These are phyloP conservation scores for Mormyrops attenuatus DNA, from an alignment of 2,797 vertebrate genomes.

Conservation along the genomic window DNA sequence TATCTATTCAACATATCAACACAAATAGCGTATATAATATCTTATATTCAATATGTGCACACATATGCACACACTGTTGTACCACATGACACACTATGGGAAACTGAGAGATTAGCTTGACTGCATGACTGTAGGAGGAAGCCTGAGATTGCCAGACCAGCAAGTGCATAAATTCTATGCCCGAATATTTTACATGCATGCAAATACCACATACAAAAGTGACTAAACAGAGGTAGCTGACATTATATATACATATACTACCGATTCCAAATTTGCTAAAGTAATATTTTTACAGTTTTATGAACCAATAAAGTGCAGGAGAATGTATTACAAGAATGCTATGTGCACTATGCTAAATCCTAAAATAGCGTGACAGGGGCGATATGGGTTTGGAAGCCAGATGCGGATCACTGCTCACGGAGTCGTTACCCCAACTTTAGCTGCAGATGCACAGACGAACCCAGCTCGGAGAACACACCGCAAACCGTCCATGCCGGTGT, in stretches of 20 bases:
- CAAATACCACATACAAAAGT: not conserved
- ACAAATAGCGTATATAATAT: not conserved
- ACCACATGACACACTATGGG: not conserved
- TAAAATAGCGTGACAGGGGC: not conserved
- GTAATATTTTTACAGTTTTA: not conserved
- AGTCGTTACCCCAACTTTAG: not conserved
- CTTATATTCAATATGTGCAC: not conserved
- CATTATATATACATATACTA: not conserved
- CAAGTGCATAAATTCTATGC: not conserved
- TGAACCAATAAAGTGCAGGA: not conserved
- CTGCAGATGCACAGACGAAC: not conserved
- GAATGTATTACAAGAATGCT: not conserved
- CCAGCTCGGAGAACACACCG: not conserved
- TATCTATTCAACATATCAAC: not conserved
- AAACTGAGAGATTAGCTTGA: not conserved
- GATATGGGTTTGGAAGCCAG: not conserved
- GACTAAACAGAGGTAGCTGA: not conserved
- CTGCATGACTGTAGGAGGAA: not conserved
- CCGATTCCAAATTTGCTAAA: not conserved
- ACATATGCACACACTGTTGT: not conserved
- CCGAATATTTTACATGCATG: not conserved
- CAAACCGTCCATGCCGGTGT: not conserved
- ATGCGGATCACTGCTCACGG: not conserved
- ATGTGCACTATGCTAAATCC: constrained; percentile 1
- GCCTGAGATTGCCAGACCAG: not conserved